Evolutionary conservation across 2,797 vertebrate species (phyloP), one percentile per base, ranked within the genome.

Genomic region (Microchirus variegatus): DNA sequence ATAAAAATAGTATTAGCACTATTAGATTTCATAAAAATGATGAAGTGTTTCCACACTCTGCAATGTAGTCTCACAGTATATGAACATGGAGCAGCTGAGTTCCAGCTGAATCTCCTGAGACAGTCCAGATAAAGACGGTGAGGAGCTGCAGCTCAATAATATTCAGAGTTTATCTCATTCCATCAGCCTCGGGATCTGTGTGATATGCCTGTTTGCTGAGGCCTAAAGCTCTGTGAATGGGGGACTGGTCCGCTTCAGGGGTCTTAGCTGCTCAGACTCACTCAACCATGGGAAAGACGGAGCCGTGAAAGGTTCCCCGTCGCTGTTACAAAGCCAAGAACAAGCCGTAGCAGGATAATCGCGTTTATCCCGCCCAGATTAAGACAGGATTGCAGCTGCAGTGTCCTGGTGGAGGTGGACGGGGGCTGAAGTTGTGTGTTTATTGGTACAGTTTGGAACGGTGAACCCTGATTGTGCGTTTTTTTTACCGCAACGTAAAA

Each of bases 351-450:
- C 82, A 78, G 92, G 93, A 96, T 96, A 96, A 96, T 95, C 93
- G 69, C 75, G 78, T 94, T 95, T 95, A 96, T 96, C 94, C 93
- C 88, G 2, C 26, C 26, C 90, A 96, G 96, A 98, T 97, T 98
- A 98, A 94, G 93, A 94, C 78, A 81, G 90, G 91, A 93, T 93
- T 70, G 89, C 95, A 95, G 94, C 94, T 95, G 95, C 92, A 85
- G 90, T 82, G 87, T 93, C 89, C 85, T 87, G 90, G 88, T 87
- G 70, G 82, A 88, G 84, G 82, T 22, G 55, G 71, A 35, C 19
- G 22, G 40, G 65, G 66, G 77, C 66, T 75, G 75, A 79, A 83
- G 86, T 76, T 8, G 7, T 31, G 26, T 31, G 7, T 31, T 31
- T 8, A 5, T 31, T 31, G 26, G 26, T 31, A 31, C 26, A 8